Percentiles rank a stretch among this genome's conserved stretches.
These are phyloP conservation scores for Actenoides hombroni DNA, from an alignment of 2,113 vertebrate genomes.

Conservation along the genomic window DNA sequence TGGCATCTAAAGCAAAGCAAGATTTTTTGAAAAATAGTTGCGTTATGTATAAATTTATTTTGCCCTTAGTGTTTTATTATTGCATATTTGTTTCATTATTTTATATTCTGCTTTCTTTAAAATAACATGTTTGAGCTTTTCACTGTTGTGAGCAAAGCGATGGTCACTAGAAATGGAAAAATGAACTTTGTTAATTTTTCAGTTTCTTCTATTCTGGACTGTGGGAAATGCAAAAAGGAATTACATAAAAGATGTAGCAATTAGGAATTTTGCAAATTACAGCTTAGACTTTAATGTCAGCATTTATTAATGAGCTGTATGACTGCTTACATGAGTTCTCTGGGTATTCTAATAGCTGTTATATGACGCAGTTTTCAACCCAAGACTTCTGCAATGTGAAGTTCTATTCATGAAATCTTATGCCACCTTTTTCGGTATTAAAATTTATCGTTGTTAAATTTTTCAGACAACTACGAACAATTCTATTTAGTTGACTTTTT, in stretches of 20 bases:
- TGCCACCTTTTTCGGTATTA: neutral
- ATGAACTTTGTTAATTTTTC: neutral
- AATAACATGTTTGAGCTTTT: conserved; percentile 59
- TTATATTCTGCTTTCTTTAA: conserved; percentile 57
- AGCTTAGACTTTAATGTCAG: neutral
- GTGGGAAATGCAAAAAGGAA: conserved; percentile 9
- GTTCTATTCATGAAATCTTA: neutral
- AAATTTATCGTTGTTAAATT: neutral
- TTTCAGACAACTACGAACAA: neutral
- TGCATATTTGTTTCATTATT: conserved; percentile 72
- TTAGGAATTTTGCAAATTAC: conserved; percentile 1
- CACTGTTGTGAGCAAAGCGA: neutral
- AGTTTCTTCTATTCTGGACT: neutral
- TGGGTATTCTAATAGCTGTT: neutral
- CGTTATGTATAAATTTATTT: conserved; percentile 83
- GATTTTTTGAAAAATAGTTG: conserved; percentile 83
- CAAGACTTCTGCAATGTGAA: neutral
- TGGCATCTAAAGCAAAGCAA: conserved; percentile 77
- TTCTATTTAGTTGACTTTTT: neutral
- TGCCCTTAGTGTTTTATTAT: conserved; percentile 75
- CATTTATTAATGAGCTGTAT: neutral
- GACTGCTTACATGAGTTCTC: neutral
- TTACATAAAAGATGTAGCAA: neutral
- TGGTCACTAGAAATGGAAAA: conserved; percentile 45
- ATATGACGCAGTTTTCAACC: neutral